These are phyloP conservation scores for Peribatodes rhomboidaria DNA, from an alignment of 2,888 invertebrate genomes.

Conservation along the genomic window DNA sequence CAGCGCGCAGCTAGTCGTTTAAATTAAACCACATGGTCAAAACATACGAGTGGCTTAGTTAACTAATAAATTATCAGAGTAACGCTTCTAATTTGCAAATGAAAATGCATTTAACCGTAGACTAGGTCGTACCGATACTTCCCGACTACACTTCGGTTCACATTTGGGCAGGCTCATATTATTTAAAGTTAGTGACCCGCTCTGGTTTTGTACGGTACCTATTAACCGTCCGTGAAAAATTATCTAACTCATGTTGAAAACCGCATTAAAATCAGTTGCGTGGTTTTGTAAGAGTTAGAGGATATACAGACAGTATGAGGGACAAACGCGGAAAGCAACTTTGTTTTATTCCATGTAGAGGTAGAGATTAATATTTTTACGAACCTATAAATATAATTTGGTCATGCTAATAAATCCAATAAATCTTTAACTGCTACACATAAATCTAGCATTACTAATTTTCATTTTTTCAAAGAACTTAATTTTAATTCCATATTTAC, in stretches of 20 bases:
- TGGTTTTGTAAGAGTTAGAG: too few relatives aligned
- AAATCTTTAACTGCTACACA: conserved; percentile 29
- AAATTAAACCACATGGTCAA: not conserved
- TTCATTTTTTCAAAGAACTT: conserved; percentile 29
- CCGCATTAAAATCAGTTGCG: too few relatives aligned
- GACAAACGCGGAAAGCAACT: too few relatives aligned
- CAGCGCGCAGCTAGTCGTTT: too few relatives aligned
- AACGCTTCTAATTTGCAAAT: conserved; percentile 9
- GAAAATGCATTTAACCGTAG: conserved; percentile 2
- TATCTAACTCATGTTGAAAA: too few relatives aligned
- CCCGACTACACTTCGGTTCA: conserved; percentile 10
- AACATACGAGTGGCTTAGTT: not conserved
- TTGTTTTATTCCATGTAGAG: too few relatives aligned
- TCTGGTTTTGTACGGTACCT: too few relatives aligned
- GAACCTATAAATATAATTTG: conserved; percentile 29
- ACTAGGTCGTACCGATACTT: not conserved
- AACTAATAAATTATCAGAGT: conserved; percentile 8
- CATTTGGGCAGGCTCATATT: conserved; percentile 8
- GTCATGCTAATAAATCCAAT: conserved; percentile 35
- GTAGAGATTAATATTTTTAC: conserved; percentile 24
- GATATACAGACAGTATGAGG: too few relatives aligned
- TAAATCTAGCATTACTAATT: conserved; percentile 34
- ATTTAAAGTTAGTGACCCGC: too few relatives aligned
- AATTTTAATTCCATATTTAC: conserved; percentile 36
- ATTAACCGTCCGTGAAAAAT: too few relatives aligned